Evolutionary conservation across 2,113 vertebrate species (phyloP), one percentile per base, ranked within the genome.

Genomic region (Labeo catla): DNA sequence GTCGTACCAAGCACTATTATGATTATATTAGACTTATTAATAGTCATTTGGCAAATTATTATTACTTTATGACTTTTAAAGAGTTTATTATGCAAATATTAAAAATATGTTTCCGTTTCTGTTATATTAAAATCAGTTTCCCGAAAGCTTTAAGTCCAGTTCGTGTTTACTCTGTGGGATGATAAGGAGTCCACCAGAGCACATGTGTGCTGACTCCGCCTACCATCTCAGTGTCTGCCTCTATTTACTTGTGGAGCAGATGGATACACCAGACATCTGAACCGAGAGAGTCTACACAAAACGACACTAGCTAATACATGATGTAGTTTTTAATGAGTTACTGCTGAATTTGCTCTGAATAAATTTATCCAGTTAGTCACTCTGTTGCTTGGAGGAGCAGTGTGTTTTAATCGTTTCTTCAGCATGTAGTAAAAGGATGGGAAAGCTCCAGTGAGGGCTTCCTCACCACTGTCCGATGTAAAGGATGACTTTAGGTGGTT

Each of bases 401-500:
- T 72, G 68, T 43, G 34, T 57, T 77, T 77, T 9, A 77, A 77
- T 59, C 3, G 0, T 43, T 49, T 65, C 43, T 66, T 66, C 13
- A 66, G 43, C 61, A 45, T 45, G 78, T 77, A 49, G 76, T 66
- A 76, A 65, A 49, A 66, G 10, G n/a, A 49, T 65, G 28, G 9
- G 3, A 15, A 36, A 8, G 77, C 52, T 43, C 2, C 45, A 28
- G 23, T 77, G 76, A 52, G 50, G 50, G 76, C 36, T 77, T 4
- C 50, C 28, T 77, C 77, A 80, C 52, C 36, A 2, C 50, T 72
- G 15, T 54, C 77, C 15, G 15, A 39, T 19, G 19, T 49, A 49
- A 77, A 73, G n/a, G 49, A 80, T 86, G 86, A 83, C 86, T 66
- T 82, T 83, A 28, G 70, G 80, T 39, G 61, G 80, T 54, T 43